A percentile compares a stretch with the other conserved stretches of the same genome.
Evolutionary conservation across 2,888 invertebrate genomes (phyloP).

Genomic region (Myopa testacea): DNA sequence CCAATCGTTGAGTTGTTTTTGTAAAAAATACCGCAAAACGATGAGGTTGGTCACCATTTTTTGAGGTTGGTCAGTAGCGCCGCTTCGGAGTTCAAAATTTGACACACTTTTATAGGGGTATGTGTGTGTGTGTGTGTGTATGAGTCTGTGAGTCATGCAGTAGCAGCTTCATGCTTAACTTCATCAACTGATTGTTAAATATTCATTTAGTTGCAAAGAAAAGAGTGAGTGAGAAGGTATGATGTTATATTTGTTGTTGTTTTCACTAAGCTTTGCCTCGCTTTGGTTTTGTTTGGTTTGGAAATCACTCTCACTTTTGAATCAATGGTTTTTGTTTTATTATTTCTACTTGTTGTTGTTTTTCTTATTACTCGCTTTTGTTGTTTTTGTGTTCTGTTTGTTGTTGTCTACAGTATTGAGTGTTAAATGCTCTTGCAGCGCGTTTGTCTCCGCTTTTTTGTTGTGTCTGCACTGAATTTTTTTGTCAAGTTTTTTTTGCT

Average conservation of each 20-base stretch:
- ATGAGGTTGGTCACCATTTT: neutral
- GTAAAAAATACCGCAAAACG: no score
- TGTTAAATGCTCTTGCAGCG: neutral
- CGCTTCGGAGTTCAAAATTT: neutral
- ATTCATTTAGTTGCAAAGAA: neutral
- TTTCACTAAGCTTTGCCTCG: neutral
- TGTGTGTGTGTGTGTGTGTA: slow-evolving; percentile 13
- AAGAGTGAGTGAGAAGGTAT: neutral
- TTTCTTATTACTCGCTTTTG: slow-evolving; percentile 34
- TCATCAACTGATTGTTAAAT: no score
- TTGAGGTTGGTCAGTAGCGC: slow-evolving; percentile 37
- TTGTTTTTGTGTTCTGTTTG: slow-evolving; percentile 43
- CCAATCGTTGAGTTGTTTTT: no score
- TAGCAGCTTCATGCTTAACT: no score
- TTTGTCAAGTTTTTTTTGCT: neutral
- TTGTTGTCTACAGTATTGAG: neutral
- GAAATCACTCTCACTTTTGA: slow-evolving; percentile 64
- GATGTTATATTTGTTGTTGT: neutral
- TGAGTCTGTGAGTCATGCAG: slow-evolving; percentile 30
- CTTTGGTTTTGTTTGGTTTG: slow-evolving; percentile 47
- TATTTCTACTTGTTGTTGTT: slow-evolving; percentile 39
- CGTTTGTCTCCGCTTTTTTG: no score
- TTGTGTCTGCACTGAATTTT: neutral
- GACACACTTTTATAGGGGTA: slow-evolving; percentile 13
- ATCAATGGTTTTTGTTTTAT: slow-evolving; percentile 52